Evolutionary conservation across 92 coral and sea anemone genomes (phyloP).

Genomic region (Pocillopora grandis): DNA sequence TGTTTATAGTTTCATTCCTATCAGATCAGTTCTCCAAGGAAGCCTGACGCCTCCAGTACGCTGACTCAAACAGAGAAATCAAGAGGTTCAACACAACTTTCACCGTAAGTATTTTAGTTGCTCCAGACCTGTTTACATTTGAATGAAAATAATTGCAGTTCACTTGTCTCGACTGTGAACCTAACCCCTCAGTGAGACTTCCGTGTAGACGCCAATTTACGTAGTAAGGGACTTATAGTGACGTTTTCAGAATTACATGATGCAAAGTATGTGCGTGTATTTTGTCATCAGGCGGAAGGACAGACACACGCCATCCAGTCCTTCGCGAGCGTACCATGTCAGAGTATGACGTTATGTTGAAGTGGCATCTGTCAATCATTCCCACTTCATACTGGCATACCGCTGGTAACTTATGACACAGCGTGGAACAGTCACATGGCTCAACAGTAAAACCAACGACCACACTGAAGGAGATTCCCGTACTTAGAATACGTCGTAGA

Average conservation of each 20-base stretch:
- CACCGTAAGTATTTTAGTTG: constrained; percentile 16
- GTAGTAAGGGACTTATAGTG: neutral
- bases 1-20: constrained; percentile 21
- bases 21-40: constrained; percentile 46
- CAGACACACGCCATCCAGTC: constrained; percentile 5
- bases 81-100: neutral
- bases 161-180: no score
- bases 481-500: no score
- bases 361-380: constrained; percentile 7
- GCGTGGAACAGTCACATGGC: no score
- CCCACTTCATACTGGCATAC: neutral
- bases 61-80: constrained; percentile 9
- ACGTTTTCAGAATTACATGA: no score
- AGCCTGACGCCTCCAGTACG: constrained; percentile 12
- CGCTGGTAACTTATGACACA: no score
- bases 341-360: constrained; percentile 10
- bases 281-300: constrained; percentile 21
- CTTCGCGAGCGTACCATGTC: constrained; percentile 11
- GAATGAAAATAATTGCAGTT: no score
- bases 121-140: neutral
- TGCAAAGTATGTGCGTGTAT: neutral
- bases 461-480: no score
- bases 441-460: no score
- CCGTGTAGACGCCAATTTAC: neutral
- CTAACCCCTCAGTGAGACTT: no score